Conservation (phyloP, 2,888 invertebrate genomes). For the Chrysolina haemoptera region DNA sequence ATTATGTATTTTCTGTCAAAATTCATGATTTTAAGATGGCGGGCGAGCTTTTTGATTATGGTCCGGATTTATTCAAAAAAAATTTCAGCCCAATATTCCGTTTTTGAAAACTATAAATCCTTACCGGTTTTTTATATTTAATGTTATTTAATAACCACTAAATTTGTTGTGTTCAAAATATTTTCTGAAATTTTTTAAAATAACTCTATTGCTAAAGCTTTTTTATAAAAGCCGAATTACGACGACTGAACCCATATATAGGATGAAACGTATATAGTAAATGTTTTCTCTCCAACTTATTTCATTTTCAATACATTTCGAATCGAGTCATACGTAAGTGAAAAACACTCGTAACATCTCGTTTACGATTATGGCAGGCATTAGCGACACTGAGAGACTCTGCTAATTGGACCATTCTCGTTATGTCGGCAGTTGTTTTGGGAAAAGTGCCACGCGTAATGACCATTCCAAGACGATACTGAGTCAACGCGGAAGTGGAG, state of each 20-base stretch:
- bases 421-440: constrained; percentile 47
- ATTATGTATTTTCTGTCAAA: too few species aligned
- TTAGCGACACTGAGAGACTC: constrained; percentile 46
- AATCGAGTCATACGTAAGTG: constrained; percentile 39
- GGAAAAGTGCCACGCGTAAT: constrained; percentile 44
- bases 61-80: too few species aligned
- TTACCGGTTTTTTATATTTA: too few species aligned
- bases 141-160: too few species aligned
- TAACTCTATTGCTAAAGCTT: too few species aligned
- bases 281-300: constrained; percentile 6
- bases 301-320: constrained; percentile 17
- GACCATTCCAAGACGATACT: constrained; percentile 39
- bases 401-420: constrained; percentile 49
- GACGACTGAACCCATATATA: not conserved
- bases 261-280: not conserved
- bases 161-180: too few species aligned
- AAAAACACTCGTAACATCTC: constrained; percentile 47
- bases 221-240: not conserved
- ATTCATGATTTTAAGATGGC: too few species aligned
- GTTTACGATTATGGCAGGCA: constrained; percentile 48
- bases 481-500: constrained; percentile 30
- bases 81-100: too few species aligned
- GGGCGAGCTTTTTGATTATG: not conserved
- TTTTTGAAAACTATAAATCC: too few species aligned
- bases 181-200: too few species aligned